Conservation (phyloP, 1,140 invertebrate species). For the Campoletis sonorensis region DNA sequence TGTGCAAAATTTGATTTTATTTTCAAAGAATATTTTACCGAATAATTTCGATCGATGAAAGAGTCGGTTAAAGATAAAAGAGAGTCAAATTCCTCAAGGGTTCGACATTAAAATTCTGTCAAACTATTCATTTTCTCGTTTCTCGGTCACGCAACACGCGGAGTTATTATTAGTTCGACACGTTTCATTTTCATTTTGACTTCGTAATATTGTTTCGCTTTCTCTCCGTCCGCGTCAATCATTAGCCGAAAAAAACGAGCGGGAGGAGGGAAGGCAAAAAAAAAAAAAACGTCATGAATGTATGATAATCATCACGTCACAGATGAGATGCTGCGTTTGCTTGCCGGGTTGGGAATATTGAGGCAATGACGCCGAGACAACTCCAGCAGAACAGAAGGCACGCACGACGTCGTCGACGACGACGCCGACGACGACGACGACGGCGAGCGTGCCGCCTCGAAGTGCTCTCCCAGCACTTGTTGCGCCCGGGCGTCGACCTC, state of each 20-base stretch:
- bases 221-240: not conserved
- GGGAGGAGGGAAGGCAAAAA: not conserved
- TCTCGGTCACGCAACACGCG: too few relatives aligned
- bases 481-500: conserved; percentile 65
- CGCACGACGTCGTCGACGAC: conserved; percentile 26
- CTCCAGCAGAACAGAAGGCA: conserved; percentile 43
- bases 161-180: conserved; percentile 28
- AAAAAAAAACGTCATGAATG: too few relatives aligned
- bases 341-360: not conserved
- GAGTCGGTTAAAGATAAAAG: too few relatives aligned
- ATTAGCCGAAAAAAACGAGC: not conserved
- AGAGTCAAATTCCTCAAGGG: too few relatives aligned
- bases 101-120: too few relatives aligned
- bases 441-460: conserved; percentile 13
- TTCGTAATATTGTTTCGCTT: conserved; percentile 17
- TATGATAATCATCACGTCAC: conserved; percentile 38
- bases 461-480: conserved; percentile 59
- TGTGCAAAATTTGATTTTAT: too few relatives aligned
- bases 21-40: too few relatives aligned
- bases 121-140: too few relatives aligned
- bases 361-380: conserved; percentile 14
- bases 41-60: too few relatives aligned
- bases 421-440: conserved; percentile 17
- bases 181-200: conserved; percentile 18
- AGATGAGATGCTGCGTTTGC: conserved; percentile 29